phyloP scores from a whole-genome alignment of 2,888 invertebrate genomes.

The Acrobasis repandana region DNA sequence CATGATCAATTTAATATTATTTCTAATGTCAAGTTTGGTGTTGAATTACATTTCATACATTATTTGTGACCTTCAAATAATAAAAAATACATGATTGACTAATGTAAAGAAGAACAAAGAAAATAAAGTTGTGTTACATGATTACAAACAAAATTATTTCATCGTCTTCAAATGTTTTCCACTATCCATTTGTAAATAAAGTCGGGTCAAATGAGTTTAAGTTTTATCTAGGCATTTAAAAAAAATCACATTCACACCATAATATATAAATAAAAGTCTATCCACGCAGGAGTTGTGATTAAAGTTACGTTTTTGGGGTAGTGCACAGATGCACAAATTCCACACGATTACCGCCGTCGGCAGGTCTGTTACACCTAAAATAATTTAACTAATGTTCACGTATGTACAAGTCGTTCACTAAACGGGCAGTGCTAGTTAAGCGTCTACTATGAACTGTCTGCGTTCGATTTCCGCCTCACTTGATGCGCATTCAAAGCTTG shows the following conservation, averaged over 20 bases:
- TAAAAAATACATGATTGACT: conserved; percentile 53
- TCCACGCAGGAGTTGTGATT: background rate
- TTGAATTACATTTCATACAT: conserved; percentile 40
- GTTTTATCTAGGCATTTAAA: conserved; percentile 5
- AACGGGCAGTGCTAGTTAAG: conserved; percentile 47
- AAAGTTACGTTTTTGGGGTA: conserved; percentile 10
- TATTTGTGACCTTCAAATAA: conserved; percentile 57
- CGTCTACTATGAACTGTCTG: conserved; percentile 75
- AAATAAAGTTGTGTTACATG: conserved; percentile 38
- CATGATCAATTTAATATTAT: conserved; percentile 50
- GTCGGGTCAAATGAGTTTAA: conserved; percentile 12
- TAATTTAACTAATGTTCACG: conserved; percentile 52
- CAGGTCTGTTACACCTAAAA: conserved; percentile 26
- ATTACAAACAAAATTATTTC: conserved; percentile 29
- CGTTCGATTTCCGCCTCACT: conserved; percentile 77
- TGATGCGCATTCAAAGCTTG: conserved; percentile 70
- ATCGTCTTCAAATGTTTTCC: conserved; percentile 25
- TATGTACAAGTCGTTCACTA: conserved; percentile 60
- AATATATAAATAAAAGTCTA: background rate
- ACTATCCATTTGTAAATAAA: conserved; percentile 21
- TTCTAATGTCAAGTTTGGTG: conserved; percentile 39
- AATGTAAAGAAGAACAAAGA: conserved; percentile 45
- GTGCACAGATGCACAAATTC: conserved; percentile 2
- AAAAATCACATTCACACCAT: conserved; percentile 3
- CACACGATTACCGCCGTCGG: conserved; percentile 12